Evolutionary conservation across 2,888 invertebrate genomes (phyloP).

Genomic region (Tetrapedia diversipes): DNA sequence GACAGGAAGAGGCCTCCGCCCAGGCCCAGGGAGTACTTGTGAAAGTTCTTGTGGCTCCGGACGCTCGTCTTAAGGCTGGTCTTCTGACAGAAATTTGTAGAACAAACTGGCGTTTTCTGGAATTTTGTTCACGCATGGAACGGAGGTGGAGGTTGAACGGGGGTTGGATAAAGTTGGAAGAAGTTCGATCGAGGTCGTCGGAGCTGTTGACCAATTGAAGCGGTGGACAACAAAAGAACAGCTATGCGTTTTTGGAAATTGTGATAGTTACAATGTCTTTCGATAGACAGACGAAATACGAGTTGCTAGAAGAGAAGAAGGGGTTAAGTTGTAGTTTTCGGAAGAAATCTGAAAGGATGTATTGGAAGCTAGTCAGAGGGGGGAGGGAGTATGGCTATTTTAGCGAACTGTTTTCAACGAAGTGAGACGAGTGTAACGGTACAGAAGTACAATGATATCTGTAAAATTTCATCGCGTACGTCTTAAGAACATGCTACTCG

Average conservation of each 20-base stretch:
- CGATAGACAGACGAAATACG: background rate
- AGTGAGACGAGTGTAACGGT: constrained; percentile 11
- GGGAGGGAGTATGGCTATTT: background rate
- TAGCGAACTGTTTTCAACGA: constrained; percentile 30
- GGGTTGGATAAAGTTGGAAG: too few relatives aligned
- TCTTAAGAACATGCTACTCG: constrained; percentile 33
- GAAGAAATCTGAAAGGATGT: background rate
- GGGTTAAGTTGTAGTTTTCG: background rate
- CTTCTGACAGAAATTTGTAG: background rate
- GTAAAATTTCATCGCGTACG: constrained; percentile 40
- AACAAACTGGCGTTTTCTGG: background rate
- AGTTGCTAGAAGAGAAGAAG: background rate
- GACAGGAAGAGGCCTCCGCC: constrained; percentile 80
- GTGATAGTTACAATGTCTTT: background rate
- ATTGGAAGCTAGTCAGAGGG: too few relatives aligned
- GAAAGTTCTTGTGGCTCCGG: constrained; percentile 72
- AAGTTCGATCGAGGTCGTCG: background rate
- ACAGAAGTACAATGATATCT: constrained; percentile 8
- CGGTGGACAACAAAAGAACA: too few relatives aligned
- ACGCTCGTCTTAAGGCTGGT: constrained; percentile 33
- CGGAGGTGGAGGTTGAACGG: too few relatives aligned
- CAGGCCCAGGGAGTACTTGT: constrained; percentile 81
- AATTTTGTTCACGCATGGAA: too few relatives aligned
- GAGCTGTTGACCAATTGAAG: background rate
- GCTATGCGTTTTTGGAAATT: background rate